Evolutionary conservation across 2,888 invertebrate genomes (phyloP), one percentile per base, ranked within the genome.

Genomic region (Drosophila gaucha): DNA sequence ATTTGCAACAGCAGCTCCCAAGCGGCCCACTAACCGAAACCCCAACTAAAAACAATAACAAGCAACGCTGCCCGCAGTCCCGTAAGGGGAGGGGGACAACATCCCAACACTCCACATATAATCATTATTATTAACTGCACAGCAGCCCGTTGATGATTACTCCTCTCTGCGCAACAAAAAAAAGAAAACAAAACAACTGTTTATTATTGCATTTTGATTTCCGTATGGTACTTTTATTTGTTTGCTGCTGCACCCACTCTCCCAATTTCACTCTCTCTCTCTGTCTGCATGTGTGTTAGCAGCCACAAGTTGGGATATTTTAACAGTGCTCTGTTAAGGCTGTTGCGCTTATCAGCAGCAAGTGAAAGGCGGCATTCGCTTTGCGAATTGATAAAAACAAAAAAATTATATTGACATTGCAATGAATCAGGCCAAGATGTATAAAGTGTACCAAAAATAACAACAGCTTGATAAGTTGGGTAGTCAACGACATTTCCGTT

Each of bases 1-100:
- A 78, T 84, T 63, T 51, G 16, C 31, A n/a, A 24, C 47, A 46
- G 36, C 41, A 30, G 66, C 77, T 72, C 84, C 69, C 80, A 28
- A 57, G 67, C 84, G 86, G 63, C 84, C 83, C 88, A 82, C 86
- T 82, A 88, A 82, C 83, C 86, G 88, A 75, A 82, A 78, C 82
- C 86, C 66, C 83, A 68, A 44, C 86, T 66, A 49, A 69, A 73
- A 67, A 64, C 68, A 58, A 62, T 51, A 80, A 73, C 73, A 65
- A 47, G 79, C 85, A 74, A 41, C 41, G 57, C 57, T 65, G 74
- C 55, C 68, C 52, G 78, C 73, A 54, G 70, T n/a, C n/a, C 38
- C 20, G 43, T n/a, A 24, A 5, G 9, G 12, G 1, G 28, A 6
- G n/a, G 33, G 6, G 14, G 38, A 57, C 80, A 58, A 38, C 64